Evolutionary conservation across 2,888 invertebrate genomes (phyloP), one percentile per base, ranked within the genome.

Genomic region (Sphinx pinastri): DNA sequence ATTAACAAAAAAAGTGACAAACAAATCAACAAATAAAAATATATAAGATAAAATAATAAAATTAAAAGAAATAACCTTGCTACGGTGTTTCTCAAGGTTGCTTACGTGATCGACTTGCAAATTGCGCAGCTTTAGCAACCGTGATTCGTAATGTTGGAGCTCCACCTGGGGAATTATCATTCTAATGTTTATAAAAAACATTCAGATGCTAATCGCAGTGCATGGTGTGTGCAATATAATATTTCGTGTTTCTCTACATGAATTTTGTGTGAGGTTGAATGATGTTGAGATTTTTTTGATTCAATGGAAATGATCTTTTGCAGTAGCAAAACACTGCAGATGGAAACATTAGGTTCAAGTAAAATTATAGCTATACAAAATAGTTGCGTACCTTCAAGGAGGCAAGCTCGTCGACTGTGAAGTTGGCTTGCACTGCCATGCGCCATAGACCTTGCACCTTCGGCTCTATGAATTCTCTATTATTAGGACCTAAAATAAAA

Each of bases 401-500:
- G 71, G 96, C 96, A 13, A 99, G 92, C 89, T 99, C 98, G 72
- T 97, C 96, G 0, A 95, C 94, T 31, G 96, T 95, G 88, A 99
- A 99, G 86, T 98, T 97, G 13, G 96, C 96, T 69, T 96, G 95
- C 19, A 96, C 86, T 3, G 98, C 99, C 71, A 97, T 92, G 77
- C 95, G 96, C 99, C 99, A 99, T 49, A 99, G 90, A 0, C 97
- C 97, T 86, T 98, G 97, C 0, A 99, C 98, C 91, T 98, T 97
- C 0, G 98, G 97, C 83, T 99, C 99, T 59, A 97, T 95, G 85
- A 99, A 99, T 83, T 98, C 98, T 84, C 96, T 96, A 81, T 97
- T 97, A 71, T 96, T 95, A 0, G 97, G 97, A 13, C 96, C 94
- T 94, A 71, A 38, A 38, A 19, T 94, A 71, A 38, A 38, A 19